These are phyloP conservation scores for Cladorhizidae sp. DNA, from an alignment of 37 sponge, comb jelly and placozoan genomes.

Conservation along the genomic window DNA sequence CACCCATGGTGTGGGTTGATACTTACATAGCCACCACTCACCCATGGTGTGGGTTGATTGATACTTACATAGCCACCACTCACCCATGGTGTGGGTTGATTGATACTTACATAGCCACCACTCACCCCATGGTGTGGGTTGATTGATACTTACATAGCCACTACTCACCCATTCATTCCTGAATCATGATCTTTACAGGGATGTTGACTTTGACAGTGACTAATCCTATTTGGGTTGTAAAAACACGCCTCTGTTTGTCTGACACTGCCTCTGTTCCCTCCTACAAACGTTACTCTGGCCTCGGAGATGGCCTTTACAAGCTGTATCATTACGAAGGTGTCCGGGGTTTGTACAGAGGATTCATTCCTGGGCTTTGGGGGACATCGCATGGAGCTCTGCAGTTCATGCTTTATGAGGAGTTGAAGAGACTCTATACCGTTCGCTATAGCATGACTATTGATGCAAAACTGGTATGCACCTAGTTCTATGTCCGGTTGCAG, in stretches of 20 bases:
- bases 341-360: slow-evolving; percentile 88
- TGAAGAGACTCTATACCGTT: slow-evolving; percentile 82
- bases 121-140: too few relatives aligned
- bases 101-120: too few relatives aligned
- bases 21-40: too few relatives aligned
- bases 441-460: slow-evolving; percentile 27
- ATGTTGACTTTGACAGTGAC: slow-evolving; percentile 75
- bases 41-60: too few relatives aligned
- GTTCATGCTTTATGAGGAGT: slow-evolving; percentile 93
- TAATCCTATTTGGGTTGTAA: slow-evolving; percentile 97
- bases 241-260: slow-evolving; percentile 90
- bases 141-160: too few relatives aligned
- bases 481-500: not conserved
- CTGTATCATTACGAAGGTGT: slow-evolving; percentile 76
- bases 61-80: too few relatives aligned
- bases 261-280: slow-evolving; percentile 24
- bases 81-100: too few relatives aligned
- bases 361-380: slow-evolving; percentile 87
- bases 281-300: slow-evolving; percentile 56
- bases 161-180: too few relatives aligned
- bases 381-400: slow-evolving; percentile 94
- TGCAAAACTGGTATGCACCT: slow-evolving; percentile 40
- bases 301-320: slow-evolving; percentile 77
- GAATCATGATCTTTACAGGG: too few relatives aligned
- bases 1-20: too few relatives aligned